A percentile compares a stretch with the other conserved stretches of the same genome.
These are phyloP conservation scores for Stomorhina lunata DNA, from an alignment of 2,888 invertebrate species.

Conservation along the genomic window DNA sequence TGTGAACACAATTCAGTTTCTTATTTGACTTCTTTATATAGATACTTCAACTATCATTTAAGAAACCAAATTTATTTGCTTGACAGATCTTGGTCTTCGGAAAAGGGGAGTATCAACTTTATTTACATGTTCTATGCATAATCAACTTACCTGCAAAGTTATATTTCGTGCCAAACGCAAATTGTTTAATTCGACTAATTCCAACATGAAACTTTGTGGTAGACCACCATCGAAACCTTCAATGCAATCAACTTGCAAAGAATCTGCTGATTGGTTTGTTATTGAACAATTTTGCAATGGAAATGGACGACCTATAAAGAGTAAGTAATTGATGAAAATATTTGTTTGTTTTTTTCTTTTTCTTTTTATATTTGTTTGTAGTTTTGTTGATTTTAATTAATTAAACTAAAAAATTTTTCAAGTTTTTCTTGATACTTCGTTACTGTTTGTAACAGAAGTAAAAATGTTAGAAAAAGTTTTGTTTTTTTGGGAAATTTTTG, in stretches of 20 bases:
- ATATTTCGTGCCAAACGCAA: constrained; percentile 81
- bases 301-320: constrained; percentile 92
- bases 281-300: constrained; percentile 93
- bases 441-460: neutral
- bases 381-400: constrained; percentile 49
- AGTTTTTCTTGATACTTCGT: neutral
- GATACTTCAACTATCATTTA: no score
- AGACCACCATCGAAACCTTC: constrained; percentile 94
- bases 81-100: neutral
- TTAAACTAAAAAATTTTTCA: constrained; percentile 36
- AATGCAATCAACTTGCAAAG: constrained; percentile 90
- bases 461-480: neutral
- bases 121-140: neutral
- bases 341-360: no score
- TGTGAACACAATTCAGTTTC: no score
- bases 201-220: constrained; percentile 92
- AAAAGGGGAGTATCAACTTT: neutral
- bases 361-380: no score
- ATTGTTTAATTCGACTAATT: constrained; percentile 87
- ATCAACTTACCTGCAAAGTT: constrained; percentile 76
- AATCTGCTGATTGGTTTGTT: constrained; percentile 91
- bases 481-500: no score
- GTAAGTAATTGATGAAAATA: constrained; percentile 42
- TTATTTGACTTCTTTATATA: no score
- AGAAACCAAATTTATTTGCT: no score